phyloP scores from a whole-genome alignment of 2,888 invertebrate genomes.

The Troides helena region DNA sequence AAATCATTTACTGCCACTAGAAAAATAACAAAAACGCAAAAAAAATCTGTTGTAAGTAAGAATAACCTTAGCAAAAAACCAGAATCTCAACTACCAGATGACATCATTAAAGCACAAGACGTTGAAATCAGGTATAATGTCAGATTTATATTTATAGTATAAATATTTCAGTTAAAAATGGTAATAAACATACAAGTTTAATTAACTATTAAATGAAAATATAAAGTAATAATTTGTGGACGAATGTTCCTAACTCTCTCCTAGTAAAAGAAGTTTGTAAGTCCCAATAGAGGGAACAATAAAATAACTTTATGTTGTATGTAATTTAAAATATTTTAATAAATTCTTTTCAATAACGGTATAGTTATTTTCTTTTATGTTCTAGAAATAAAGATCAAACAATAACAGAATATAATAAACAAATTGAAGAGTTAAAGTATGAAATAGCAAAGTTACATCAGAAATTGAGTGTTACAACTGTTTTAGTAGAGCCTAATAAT shows the following conservation, averaged over 20 bases:
- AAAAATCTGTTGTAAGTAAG: conserved; percentile 41
- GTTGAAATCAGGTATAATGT: conserved; percentile 66
- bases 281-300: too few species aligned
- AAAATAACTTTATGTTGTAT: not conserved
- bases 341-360: not conserved
- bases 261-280: too few species aligned
- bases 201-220: too few species aligned
- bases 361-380: conserved; percentile 26
- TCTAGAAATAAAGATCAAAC: conserved; percentile 71
- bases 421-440: conserved; percentile 68
- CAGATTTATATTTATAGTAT: not conserved
- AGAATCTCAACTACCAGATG: conserved; percentile 47
- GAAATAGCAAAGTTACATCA: conserved; percentile 52
- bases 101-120: conserved; percentile 67
- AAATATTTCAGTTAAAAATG: too few species aligned
- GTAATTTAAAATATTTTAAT: not conserved
- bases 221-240: too few species aligned
- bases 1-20: conserved; percentile 44
- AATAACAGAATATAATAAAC: conserved; percentile 65
- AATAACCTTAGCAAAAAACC: conserved; percentile 40
- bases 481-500: conserved; percentile 35
- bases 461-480: conserved; percentile 36
- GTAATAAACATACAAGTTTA: too few species aligned
- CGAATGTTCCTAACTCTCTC: too few species aligned
- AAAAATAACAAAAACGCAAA: conserved; percentile 49